Evolutionary conservation across 1,140 invertebrate genomes (phyloP).

Genomic region (Diachasma alloeum): DNA sequence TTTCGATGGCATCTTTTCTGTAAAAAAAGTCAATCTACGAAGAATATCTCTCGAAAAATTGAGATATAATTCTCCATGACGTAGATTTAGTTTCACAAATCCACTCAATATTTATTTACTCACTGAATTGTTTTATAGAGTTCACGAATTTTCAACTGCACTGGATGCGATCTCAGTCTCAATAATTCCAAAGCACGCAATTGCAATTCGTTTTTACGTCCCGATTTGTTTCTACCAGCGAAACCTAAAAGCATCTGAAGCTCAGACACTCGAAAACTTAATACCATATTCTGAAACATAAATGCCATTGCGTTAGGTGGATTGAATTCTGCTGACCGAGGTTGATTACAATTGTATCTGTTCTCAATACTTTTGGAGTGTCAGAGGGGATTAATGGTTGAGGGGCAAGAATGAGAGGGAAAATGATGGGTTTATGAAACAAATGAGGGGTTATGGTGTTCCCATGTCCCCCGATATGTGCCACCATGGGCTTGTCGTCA

Average conservation of each 20-base stretch:
- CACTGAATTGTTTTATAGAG: slow-evolving; percentile 79
- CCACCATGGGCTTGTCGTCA: background rate
- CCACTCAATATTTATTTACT: slow-evolving; percentile 48
- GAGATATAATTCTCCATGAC: too few relatives aligned
- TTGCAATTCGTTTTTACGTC: slow-evolving; percentile 87
- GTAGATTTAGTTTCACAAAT: too few relatives aligned
- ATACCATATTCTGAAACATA: slow-evolving; percentile 79
- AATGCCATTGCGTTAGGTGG: slow-evolving; percentile 27
- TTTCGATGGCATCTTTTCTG: too few relatives aligned
- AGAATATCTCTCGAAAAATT: too few relatives aligned
- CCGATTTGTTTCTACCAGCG: slow-evolving; percentile 85
- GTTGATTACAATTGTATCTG: background rate
- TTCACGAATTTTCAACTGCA: slow-evolving; percentile 83
- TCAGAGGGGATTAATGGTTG: too few relatives aligned
- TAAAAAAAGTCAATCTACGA: too few relatives aligned
- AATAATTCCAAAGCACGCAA: slow-evolving; percentile 80
- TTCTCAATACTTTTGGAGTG: background rate
- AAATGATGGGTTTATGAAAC: background rate
- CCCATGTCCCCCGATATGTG: background rate
- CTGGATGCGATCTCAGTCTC: slow-evolving; percentile 74
- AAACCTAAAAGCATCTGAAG: slow-evolving; percentile 85
- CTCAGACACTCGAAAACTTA: slow-evolving; percentile 85
- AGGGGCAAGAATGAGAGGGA: background rate
- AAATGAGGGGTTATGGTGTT: background rate
- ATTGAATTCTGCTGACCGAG: background rate